phyloP scores from a whole-genome alignment of 2,888 invertebrate species.

The Elysia crispata region DNA sequence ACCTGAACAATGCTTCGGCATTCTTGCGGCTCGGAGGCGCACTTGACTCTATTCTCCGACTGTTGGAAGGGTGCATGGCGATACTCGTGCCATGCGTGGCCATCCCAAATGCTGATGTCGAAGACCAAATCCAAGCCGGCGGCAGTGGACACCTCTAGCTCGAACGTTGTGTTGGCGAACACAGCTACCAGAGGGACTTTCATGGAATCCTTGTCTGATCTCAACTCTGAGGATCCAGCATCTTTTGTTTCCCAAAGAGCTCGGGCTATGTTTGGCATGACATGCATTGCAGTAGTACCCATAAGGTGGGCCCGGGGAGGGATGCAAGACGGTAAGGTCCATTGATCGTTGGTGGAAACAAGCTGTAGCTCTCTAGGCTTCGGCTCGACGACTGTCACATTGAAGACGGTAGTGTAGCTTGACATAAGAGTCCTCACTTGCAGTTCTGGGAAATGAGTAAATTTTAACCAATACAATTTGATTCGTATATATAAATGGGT shows the following conservation, averaged over 20 bases:
- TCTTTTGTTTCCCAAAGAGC: too few species aligned
- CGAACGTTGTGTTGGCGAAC: slow-evolving; percentile 57
- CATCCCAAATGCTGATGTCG: slow-evolving; percentile 50
- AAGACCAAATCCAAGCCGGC: slow-evolving; percentile 65
- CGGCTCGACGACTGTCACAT: slow-evolving; percentile 59
- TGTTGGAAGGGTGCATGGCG: slow-evolving; percentile 27
- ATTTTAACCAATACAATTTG: too few species aligned
- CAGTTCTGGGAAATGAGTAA: slow-evolving; percentile 53
- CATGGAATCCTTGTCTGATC: not conserved
- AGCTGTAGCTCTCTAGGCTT: slow-evolving; percentile 61
- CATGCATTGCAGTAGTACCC: not conserved
- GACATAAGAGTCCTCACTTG: slow-evolving; percentile 58
- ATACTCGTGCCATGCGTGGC: slow-evolving; percentile 45
- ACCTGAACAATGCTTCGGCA: slow-evolving; percentile 55
- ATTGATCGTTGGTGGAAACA: slow-evolving; percentile 49
- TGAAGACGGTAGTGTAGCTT: slow-evolving; percentile 44
- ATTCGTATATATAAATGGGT: too few species aligned
- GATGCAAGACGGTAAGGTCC: slow-evolving; percentile 59
- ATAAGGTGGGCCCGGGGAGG: slow-evolving; percentile 52
- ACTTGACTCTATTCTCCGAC: not conserved
- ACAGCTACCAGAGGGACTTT: slow-evolving; percentile 54
- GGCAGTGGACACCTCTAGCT: slow-evolving; percentile 60
- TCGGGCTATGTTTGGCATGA: too few species aligned
- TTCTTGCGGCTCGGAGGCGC: slow-evolving; percentile 27
- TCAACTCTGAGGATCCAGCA: too few species aligned